phyloP scores from a whole-genome alignment of 2,888 invertebrate species.

The Stenoptilia bipunctidactyla region DNA sequence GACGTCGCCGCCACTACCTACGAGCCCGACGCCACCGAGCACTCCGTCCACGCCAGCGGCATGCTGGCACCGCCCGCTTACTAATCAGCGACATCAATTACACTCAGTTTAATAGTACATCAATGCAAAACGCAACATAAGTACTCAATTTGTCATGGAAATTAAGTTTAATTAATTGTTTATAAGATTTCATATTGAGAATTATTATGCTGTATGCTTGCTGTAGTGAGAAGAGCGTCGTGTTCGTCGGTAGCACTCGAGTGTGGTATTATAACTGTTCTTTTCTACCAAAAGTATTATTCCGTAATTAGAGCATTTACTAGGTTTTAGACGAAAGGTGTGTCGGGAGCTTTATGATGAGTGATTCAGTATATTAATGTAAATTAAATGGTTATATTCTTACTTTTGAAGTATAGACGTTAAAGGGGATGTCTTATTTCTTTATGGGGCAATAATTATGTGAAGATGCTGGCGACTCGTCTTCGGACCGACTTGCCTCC shows the following conservation, averaged over 20 bases:
- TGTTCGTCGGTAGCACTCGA: neutral
- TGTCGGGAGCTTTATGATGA: slow-evolving; percentile 3
- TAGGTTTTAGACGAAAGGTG: slow-evolving; percentile 1
- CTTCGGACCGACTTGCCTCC: slow-evolving; percentile 53
- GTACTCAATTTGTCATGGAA: neutral
- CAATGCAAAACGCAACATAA: neutral
- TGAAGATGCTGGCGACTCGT: slow-evolving; percentile 69
- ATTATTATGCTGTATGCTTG: no score
- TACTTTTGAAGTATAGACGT: slow-evolving; percentile 28
- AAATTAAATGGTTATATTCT: slow-evolving; percentile 10
- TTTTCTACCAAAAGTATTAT: slow-evolving; percentile 67
- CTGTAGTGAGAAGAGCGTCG: neutral
- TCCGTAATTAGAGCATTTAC: slow-evolving; percentile 11
- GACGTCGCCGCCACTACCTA: slow-evolving; percentile 67
- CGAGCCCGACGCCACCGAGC: slow-evolving; percentile 72
- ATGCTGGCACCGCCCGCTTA: slow-evolving; percentile 67
- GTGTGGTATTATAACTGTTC: slow-evolving; percentile 23
- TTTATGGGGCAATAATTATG: slow-evolving; percentile 38
- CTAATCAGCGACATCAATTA: slow-evolving; percentile 34
- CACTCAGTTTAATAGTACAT: slow-evolving; percentile 11
- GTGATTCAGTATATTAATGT: neutral
- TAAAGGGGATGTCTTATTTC: slow-evolving; percentile 41
- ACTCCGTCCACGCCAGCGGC: slow-evolving; percentile 66
- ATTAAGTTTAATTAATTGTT: no score
- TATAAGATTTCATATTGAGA: no score